phyloP scores from a whole-genome alignment of 1,140 invertebrate species.

The Drosophila insularis region DNA sequence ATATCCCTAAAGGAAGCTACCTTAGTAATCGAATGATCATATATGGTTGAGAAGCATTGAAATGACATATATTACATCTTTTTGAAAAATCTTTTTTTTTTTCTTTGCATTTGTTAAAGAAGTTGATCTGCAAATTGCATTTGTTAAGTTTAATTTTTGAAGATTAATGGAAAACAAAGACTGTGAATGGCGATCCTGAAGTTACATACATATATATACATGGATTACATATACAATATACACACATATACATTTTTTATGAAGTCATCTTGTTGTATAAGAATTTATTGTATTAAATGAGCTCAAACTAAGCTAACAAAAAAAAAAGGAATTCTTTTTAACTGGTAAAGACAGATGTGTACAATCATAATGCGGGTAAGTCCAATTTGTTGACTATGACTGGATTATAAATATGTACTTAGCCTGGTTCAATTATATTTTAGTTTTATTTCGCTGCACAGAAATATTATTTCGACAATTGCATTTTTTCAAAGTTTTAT shows the following conservation, averaged over 20 bases:
- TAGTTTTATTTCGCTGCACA: background rate
- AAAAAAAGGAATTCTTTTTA: too few species aligned
- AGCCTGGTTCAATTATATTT: too few species aligned
- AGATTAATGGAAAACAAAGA: slow-evolving; percentile 54
- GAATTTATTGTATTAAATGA: slow-evolving; percentile 55
- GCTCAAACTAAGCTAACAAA: slow-evolving; percentile 10
- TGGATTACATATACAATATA: slow-evolving; percentile 29
- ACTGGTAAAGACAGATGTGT: too few species aligned
- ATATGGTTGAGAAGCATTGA: slow-evolving; percentile 23
- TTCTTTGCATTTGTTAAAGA: slow-evolving; percentile 30
- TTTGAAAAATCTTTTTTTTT: slow-evolving; percentile 5
- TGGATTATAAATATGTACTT: too few species aligned
- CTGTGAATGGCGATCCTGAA: slow-evolving; percentile 72
- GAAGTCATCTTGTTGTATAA: slow-evolving; percentile 58
- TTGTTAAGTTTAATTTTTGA: slow-evolving; percentile 39
- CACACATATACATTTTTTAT: slow-evolving; percentile 38
- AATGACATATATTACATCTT: slow-evolving; percentile 1
- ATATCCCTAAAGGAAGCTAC: background rate
- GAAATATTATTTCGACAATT: too few species aligned
- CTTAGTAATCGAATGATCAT: background rate
- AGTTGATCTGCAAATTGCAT: slow-evolving; percentile 41
- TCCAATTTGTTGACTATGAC: too few species aligned
- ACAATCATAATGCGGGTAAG: too few species aligned
- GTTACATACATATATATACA: slow-evolving; percentile 60
- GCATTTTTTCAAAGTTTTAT: background rate